Evolutionary conservation across 1,140 invertebrate genomes (phyloP).

Genomic region (Drosophila seguyi): DNA sequence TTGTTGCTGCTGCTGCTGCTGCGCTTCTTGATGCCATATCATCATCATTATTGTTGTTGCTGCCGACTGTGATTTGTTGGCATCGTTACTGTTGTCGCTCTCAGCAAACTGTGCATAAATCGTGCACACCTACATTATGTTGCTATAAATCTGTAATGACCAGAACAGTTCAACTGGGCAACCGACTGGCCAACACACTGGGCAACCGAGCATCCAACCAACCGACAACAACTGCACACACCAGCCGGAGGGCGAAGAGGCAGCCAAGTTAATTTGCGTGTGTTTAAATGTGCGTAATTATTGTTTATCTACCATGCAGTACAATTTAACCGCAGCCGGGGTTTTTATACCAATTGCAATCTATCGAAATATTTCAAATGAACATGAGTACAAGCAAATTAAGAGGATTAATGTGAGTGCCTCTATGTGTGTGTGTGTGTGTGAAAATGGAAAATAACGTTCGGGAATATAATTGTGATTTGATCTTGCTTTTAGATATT

Average conservation of each 20-base stretch:
- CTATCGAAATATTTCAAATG: slow-evolving; percentile 46
- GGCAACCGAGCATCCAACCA: slow-evolving; percentile 14
- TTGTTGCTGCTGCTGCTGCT: slow-evolving; percentile 33
- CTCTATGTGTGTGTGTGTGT: not conserved
- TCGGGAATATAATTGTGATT: not conserved
- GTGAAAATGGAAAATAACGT: not conserved
- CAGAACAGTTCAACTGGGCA: slow-evolving; percentile 26
- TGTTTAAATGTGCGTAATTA: slow-evolving; percentile 80
- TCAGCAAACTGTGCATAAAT: slow-evolving; percentile 81
- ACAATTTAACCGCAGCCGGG: slow-evolving; percentile 41
- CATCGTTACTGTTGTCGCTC: slow-evolving; percentile 82
- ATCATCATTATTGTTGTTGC: slow-evolving; percentile 54
- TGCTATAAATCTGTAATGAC: slow-evolving; percentile 82
- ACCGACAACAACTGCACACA: slow-evolving; percentile 25
- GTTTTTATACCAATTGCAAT: slow-evolving; percentile 53
- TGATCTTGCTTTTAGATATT: not conserved
- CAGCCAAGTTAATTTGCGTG: slow-evolving; percentile 71
- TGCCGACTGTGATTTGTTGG: slow-evolving; percentile 74
- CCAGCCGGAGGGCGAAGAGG: not conserved
- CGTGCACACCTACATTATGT: slow-evolving; percentile 77
- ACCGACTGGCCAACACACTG: slow-evolving; percentile 20
- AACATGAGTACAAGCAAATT: slow-evolving; percentile 30
- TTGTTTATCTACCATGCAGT: slow-evolving; percentile 74
- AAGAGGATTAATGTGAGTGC: slow-evolving; percentile 13
- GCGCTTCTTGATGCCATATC: slow-evolving; percentile 66